These are phyloP conservation scores for Saccostrea glomerata DNA, from an alignment of 1,140 invertebrate species.

Conservation along the genomic window DNA sequence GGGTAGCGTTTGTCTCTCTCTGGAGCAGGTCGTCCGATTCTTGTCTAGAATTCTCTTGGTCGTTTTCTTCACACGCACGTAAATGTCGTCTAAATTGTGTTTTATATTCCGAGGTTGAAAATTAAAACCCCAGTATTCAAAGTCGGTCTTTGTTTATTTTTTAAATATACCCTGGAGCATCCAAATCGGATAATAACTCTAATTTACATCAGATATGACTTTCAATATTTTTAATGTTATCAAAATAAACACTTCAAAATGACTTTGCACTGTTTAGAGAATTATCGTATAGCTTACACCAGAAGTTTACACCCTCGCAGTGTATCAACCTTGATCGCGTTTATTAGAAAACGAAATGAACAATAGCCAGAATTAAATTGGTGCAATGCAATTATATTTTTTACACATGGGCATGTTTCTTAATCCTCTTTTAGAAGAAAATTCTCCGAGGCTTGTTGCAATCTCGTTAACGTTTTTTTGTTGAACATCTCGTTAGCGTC, in stretches of 20 bases:
- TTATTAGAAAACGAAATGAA: neutral
- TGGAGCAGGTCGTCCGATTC: neutral
- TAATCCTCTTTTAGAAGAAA: constrained; percentile 17
- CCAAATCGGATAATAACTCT: neutral
- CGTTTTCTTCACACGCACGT: constrained; percentile 24
- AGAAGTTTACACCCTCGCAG: neutral
- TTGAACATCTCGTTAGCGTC: neutral
- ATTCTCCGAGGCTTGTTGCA: neutral
- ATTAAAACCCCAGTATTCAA: constrained; percentile 3
- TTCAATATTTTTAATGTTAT: neutral
- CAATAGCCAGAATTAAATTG: neutral
- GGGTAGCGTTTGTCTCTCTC: neutral
- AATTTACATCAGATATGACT: neutral
- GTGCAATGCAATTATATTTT: constrained; percentile 6
- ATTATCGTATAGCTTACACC: neutral
- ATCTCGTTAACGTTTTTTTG: neutral
- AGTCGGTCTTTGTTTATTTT: neutral
- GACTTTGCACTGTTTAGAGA: constrained; percentile 7
- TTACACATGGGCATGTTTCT: constrained; percentile 1
- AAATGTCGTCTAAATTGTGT: neutral
- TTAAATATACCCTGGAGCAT: neutral
- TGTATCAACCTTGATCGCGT: neutral
- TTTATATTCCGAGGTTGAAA: neutral
- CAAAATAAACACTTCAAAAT: neutral
- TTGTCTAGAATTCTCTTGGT: neutral